These are phyloP conservation scores for Odontothrips loti DNA, from an alignment of 2,888 invertebrate genomes.

Conservation along the genomic window DNA sequence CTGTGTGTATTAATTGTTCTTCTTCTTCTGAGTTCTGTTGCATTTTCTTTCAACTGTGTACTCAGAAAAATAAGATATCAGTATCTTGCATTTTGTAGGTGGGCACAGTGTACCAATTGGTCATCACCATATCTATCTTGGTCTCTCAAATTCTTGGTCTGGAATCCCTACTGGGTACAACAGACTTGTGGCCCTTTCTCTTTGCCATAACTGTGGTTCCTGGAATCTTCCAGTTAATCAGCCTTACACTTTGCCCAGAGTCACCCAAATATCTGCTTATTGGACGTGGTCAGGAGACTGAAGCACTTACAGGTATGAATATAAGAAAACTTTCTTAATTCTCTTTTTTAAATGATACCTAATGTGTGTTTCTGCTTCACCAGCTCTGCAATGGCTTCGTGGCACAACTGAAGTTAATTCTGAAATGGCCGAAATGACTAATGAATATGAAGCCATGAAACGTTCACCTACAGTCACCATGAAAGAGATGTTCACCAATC, in stretches of 20 bases:
- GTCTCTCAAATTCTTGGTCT: slow-evolving; percentile 73
- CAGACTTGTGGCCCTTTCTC: slow-evolving; percentile 63
- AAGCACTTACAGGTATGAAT: slow-evolving; percentile 62
- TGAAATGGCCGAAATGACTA: slow-evolving; percentile 79
- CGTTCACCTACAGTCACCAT: slow-evolving; percentile 64
- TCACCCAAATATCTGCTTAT: slow-evolving; percentile 70
- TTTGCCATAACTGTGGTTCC: slow-evolving; percentile 69
- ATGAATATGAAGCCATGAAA: slow-evolving; percentile 58
- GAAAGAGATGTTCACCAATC: slow-evolving; percentile 65
- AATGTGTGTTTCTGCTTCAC: slow-evolving; percentile 41
- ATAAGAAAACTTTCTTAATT: background rate
- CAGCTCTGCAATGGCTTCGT: slow-evolving; percentile 74
- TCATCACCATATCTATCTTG: slow-evolving; percentile 81
- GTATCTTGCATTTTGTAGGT: slow-evolving; percentile 49
- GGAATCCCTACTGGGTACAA: slow-evolving; percentile 58
- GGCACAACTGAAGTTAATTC: slow-evolving; percentile 72
- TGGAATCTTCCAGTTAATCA: slow-evolving; percentile 62
- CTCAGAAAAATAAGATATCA: background rate
- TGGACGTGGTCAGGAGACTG: slow-evolving; percentile 52
- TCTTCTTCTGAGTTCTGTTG: background rate
- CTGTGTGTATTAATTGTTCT: slow-evolving; percentile 53
- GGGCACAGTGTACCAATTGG: slow-evolving; percentile 79
- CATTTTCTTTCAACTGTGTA: background rate
- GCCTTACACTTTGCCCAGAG: slow-evolving; percentile 77
- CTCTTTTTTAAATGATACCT: background rate